Base-by-base conservation (phyloP, 1,140 invertebrate genomes). In the Pseudomyrmex dendroicus region DNA sequence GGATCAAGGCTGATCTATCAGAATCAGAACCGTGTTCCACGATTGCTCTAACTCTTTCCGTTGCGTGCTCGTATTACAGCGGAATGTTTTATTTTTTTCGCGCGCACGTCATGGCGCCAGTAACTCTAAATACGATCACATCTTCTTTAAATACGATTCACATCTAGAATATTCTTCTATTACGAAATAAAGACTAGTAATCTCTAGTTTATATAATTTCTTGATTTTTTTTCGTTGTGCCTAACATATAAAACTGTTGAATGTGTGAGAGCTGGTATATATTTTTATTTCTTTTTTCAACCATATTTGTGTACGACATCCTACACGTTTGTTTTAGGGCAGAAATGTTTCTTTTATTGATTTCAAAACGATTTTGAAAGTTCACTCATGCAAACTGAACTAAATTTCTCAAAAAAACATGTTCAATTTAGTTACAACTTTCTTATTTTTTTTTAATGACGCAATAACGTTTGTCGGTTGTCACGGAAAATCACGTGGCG, bases 1-100 rank as follows among this genome's bases (percentile, higher is more conserved):
- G 87, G 84, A 89, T 89, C 88, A 89, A 89, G 88, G 87, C 76
- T 89, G 87, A 86, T 84, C 68, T 74, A 88, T 62, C 86, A 25
- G 48, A 86, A 86, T 56, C 67, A 35, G 35, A 35, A 46, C 82
- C n/a, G 48, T 54, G 44, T 20, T 20, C n/a, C 83, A 15, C 54
- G 66, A 80, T 83, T 73, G 67, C 22, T 17, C 15, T 52, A 77
- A 57, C 54, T 12, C 74, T 74, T 68, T 68, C 35, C 46, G 44
- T 57, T 63, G 56, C 78, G 13, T 17, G n/a, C 25, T 20, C 61
- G 22, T 35, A 22, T 17, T 17, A 66, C 15, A n/a, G 52, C 17
- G 44, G 7, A 59, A 35, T 25, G 20, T 59, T 78, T 78, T 59
- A 59, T 70, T 78, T 59, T 56, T 78, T 70, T 64, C 25, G n/a